A percentile compares a stretch with the other conserved stretches of the same genome.
These are phyloP conservation scores for Aurelia sp. DNA, from an alignment of 30 jellyfish, hydroid and myxozoan species.

Conservation along the genomic window DNA sequence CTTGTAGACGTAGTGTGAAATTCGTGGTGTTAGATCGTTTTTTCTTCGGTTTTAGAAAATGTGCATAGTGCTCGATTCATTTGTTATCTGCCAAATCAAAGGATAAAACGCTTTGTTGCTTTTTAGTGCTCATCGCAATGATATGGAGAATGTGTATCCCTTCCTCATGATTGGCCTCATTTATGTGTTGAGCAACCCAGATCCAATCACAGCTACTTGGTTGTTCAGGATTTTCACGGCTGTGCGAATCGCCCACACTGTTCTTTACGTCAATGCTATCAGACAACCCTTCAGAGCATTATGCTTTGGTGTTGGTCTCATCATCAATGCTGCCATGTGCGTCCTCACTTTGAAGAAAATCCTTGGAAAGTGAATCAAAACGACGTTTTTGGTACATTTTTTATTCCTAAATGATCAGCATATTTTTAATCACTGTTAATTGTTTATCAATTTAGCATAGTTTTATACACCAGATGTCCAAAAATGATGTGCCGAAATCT, in stretches of 20 bases:
- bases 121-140: slow-evolving; percentile 71
- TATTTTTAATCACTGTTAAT: too few relatives aligned
- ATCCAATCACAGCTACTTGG: slow-evolving; percentile 31
- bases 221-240: slow-evolving; percentile 62
- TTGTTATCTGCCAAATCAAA: not conserved
- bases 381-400: too few relatives aligned
- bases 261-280: slow-evolving; percentile 38
- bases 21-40: too few relatives aligned
- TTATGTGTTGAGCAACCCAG: slow-evolving; percentile 37
- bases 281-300: slow-evolving; percentile 49
- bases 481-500: too few relatives aligned
- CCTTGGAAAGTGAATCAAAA: not conserved
- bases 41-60: too few relatives aligned
- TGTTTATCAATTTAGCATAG: too few relatives aligned
- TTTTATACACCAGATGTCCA: too few relatives aligned
- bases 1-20: too few relatives aligned
- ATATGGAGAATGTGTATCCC: slow-evolving; percentile 62
- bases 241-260: slow-evolving; percentile 48
- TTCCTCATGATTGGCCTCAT: slow-evolving; percentile 61
- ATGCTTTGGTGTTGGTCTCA: slow-evolving; percentile 22
- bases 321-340: slow-evolving; percentile 38
- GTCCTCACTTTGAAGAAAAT: slow-evolving; percentile 1
- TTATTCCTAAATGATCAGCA: too few relatives aligned
- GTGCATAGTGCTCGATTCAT: too few relatives aligned
- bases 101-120: too few relatives aligned